Percentiles rank a stretch among this genome's conserved stretches.
These are phyloP conservation scores for Xiphias gladius DNA, from an alignment of 2,113 vertebrate genomes.

Conservation along the genomic window DNA sequence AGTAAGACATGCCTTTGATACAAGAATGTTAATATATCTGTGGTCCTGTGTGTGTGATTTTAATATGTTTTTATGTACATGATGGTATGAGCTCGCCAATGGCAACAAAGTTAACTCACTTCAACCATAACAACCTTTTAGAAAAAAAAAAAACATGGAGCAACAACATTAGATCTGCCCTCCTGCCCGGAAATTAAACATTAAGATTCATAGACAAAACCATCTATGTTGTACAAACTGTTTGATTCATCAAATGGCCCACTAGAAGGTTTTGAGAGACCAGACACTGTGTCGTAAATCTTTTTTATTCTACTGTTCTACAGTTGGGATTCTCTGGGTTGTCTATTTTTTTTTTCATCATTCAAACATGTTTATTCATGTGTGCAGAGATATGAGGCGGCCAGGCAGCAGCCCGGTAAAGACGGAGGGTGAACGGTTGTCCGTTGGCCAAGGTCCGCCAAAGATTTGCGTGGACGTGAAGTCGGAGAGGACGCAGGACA, in stretches of 20 bases:
- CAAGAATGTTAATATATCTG: neutral
- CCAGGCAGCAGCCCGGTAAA: conserved; percentile 66
- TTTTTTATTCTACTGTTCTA: no score
- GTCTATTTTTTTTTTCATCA: neutral
- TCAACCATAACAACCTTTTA: neutral
- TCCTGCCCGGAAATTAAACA: neutral
- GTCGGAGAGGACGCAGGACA: conserved; percentile 73
- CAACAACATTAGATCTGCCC: no score
- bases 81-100: no score
- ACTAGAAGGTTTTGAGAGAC: no score
- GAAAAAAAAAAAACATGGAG: neutral
- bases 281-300: no score
- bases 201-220: no score
- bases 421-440: conserved; percentile 57
- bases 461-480: conserved; percentile 88
- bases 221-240: no score
- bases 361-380: neutral
- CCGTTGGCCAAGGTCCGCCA: conserved; percentile 32
- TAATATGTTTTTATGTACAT: no score
- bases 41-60: neutral
- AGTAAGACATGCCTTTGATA: no score
- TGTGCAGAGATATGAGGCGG: conserved; percentile 71
- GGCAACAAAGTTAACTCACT: no score
- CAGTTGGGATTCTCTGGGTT: no score
- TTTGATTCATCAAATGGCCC: no score